phyloP scores from a whole-genome alignment of 1,140 invertebrate genomes.

The Drosophila tristis region DNA sequence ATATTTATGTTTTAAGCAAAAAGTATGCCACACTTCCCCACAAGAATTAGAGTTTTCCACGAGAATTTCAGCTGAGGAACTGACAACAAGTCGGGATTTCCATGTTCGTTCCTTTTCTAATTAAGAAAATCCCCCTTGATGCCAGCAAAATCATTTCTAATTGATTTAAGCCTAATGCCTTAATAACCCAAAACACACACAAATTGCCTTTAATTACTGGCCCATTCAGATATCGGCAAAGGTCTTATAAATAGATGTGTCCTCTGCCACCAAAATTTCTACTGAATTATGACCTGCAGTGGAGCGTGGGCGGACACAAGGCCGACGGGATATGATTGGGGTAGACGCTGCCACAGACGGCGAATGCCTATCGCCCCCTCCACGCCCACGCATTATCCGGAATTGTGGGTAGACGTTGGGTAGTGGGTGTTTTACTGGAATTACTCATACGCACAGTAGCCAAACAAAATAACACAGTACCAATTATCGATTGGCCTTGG shows the following conservation, averaged over 20 bases:
- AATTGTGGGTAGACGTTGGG: conserved; percentile 2
- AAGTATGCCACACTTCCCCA: background rate
- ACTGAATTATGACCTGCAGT: background rate
- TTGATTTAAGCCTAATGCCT: conserved; percentile 39
- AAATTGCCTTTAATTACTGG: conserved; percentile 44
- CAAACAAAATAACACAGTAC: conserved; percentile 26
- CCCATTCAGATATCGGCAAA: conserved; percentile 15
- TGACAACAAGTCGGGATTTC: background rate
- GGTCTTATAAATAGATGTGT: conserved; percentile 28
- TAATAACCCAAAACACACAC: conserved; percentile 14
- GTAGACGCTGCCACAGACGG: background rate
- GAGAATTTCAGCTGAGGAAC: too few species aligned
- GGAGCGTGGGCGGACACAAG: too few species aligned
- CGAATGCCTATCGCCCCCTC: conserved; percentile 10
- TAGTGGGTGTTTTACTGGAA: conserved; percentile 18
- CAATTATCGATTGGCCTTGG: conserved; percentile 52
- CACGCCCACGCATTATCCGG: too few species aligned
- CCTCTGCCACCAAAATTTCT: background rate
- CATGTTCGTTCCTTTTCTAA: background rate
- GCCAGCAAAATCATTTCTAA: conserved; percentile 28
- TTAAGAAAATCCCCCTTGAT: conserved; percentile 5
- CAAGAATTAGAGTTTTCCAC: background rate
- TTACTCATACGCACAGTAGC: conserved; percentile 65
- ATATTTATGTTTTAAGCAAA: too few species aligned
- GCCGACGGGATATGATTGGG: too few species aligned